Percentiles rank a stretch among this genome's conserved stretches.
Conservation (phyloP, 2,888 invertebrate species). For the Pogonocherus hispidulus region DNA sequence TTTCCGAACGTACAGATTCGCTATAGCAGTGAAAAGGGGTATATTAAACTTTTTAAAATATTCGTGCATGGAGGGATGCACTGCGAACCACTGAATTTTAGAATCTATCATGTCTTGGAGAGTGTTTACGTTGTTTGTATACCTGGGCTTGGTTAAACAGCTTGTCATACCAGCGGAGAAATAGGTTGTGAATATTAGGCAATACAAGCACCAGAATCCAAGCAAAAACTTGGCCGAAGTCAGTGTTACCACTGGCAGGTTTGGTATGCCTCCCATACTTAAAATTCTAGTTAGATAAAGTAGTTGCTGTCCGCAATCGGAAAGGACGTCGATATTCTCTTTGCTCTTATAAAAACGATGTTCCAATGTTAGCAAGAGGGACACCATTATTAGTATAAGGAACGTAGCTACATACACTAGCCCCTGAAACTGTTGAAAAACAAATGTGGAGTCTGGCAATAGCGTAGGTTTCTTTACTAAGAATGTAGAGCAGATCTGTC, state of each 20-base stretch:
- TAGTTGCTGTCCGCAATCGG: background rate
- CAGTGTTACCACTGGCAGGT: background rate
- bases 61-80: background rate
- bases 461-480: slow-evolving; percentile 56
- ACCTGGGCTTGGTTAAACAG: slow-evolving; percentile 45
- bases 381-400: background rate
- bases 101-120: slow-evolving; percentile 49
- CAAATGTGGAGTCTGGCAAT: slow-evolving; percentile 50
- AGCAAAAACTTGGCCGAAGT: slow-evolving; percentile 35
- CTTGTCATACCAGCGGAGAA: slow-evolving; percentile 52
- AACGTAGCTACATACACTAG: slow-evolving; percentile 19
- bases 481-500: slow-evolving; percentile 55
- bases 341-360: background rate
- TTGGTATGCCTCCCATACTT: slow-evolving; percentile 20
- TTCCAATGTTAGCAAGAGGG: background rate
- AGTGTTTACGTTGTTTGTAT: slow-evolving; percentile 44
- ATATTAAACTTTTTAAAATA: slow-evolving; percentile 31
- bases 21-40: slow-evolving; percentile 30
- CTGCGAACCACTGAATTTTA: slow-evolving; percentile 37
- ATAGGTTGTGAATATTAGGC: slow-evolving; percentile 44
- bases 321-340: background rate
- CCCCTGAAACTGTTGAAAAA: slow-evolving; percentile 53
- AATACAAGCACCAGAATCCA: slow-evolving; percentile 40
- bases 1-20: slow-evolving; percentile 30
- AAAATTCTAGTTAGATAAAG: slow-evolving; percentile 12